Evolutionary conservation across 1,140 invertebrate genomes (phyloP).

Genomic region (Pseudomyrmex flavicornis): DNA sequence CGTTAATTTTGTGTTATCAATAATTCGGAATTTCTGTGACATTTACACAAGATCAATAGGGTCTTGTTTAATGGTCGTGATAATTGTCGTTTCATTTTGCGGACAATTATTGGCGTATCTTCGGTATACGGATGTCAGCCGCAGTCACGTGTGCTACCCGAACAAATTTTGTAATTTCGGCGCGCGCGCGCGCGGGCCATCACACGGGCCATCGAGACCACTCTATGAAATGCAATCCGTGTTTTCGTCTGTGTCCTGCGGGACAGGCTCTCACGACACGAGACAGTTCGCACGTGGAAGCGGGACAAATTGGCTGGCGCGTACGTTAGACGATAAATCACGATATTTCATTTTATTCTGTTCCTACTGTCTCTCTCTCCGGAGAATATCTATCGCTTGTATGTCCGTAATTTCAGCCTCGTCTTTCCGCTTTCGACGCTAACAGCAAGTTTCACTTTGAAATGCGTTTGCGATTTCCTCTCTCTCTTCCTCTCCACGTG

Average conservation of each 20-base stretch:
- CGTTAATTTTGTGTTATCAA: background rate
- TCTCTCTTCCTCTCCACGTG: background rate
- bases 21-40: slow-evolving; percentile 10
- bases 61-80: background rate
- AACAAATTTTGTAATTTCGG: slow-evolving; percentile 53
- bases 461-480: no score
- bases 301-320: slow-evolving; percentile 57
- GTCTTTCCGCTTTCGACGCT: background rate
- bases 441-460: background rate
- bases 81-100: slow-evolving; percentile 55
- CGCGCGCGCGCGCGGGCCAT: slow-evolving; percentile 21
- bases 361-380: background rate
- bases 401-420: background rate
- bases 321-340: slow-evolving; percentile 65
- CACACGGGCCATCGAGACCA: slow-evolving; percentile 44
- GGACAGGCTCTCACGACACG: slow-evolving; percentile 53
- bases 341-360: slow-evolving; percentile 55
- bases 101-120: slow-evolving; percentile 59
- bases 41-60: slow-evolving; percentile 7
- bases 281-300: slow-evolving; percentile 45
- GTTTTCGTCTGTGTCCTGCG: slow-evolving; percentile 60
- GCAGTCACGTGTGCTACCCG: slow-evolving; percentile 19
- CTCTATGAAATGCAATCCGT: slow-evolving; percentile 54
- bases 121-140: slow-evolving; percentile 33
- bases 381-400: slow-evolving; percentile 19